phyloP scores from a whole-genome alignment of 2,113 vertebrate genomes.

The Fregetta grallaria region DNA sequence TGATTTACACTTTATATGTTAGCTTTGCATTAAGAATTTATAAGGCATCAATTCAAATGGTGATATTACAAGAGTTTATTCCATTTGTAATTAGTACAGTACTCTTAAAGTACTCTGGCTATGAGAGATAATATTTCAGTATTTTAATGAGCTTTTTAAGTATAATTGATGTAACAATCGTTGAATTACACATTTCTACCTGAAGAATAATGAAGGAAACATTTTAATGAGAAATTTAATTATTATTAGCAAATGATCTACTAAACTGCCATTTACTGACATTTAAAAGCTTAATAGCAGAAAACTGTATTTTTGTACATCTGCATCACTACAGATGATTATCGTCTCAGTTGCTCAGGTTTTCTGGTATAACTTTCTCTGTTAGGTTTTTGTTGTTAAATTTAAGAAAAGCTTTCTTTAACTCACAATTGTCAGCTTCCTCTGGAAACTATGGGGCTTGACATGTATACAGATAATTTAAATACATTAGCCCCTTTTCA shows the following conservation, averaged over 20 bases:
- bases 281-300: constrained; percentile 79
- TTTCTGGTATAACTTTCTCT: constrained; percentile 52
- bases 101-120: constrained; percentile 80
- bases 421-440: constrained; percentile 64
- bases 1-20: constrained; percentile 88
- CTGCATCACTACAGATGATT: constrained; percentile 51
- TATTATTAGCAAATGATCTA: constrained; percentile 85
- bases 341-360: constrained; percentile 28
- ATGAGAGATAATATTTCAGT: constrained; percentile 85
- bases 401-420: constrained; percentile 69
- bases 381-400: constrained; percentile 61
- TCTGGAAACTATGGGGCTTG: constrained; percentile 69
- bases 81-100: constrained; percentile 84
- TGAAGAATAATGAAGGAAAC: constrained; percentile 85
- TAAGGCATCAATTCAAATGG: constrained; percentile 82
- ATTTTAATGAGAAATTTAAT: constrained; percentile 87
- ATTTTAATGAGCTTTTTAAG: constrained; percentile 85
- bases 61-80: constrained; percentile 86
- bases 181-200: constrained; percentile 84
- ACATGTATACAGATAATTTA: constrained; percentile 75
- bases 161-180: constrained; percentile 86
- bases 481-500: constrained; percentile 77
- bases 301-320: constrained; percentile 67
- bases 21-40: constrained; percentile 90
- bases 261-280: constrained; percentile 81